Evolutionary conservation across 2,113 vertebrate genomes (phyloP).

Genomic region (Bolborhynchus lineola): DNA sequence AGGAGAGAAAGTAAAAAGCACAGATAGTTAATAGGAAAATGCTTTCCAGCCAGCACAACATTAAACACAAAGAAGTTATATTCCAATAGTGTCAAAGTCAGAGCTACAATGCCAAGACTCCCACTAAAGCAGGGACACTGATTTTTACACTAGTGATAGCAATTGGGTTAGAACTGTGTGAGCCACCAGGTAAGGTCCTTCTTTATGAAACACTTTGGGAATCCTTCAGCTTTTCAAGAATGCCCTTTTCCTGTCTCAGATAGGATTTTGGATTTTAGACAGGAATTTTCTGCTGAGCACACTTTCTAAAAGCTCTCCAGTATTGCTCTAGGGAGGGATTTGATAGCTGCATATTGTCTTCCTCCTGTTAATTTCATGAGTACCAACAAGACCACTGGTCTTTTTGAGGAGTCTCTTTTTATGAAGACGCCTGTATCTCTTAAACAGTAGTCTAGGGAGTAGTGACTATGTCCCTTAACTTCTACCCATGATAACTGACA

Average conservation of each 20-base stretch:
- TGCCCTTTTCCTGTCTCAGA: background rate
- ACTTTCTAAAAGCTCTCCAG: background rate
- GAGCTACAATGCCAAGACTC: background rate
- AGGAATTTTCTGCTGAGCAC: background rate
- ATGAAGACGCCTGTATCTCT: background rate
- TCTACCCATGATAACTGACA: background rate
- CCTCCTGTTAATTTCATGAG: background rate
- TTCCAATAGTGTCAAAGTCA: background rate
- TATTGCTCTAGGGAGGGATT: background rate
- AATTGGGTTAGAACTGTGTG: background rate
- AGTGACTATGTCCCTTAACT: background rate
- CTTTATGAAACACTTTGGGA: background rate
- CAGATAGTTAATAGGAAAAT: constrained; percentile 38
- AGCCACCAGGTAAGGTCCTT: background rate
- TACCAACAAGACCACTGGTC: no score
- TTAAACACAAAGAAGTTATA: background rate
- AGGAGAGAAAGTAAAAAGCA: constrained; percentile 51
- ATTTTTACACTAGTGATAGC: background rate
- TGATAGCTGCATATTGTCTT: background rate
- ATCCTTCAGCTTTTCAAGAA: background rate
- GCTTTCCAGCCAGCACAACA: background rate
- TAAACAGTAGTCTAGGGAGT: background rate
- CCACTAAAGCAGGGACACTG: background rate
- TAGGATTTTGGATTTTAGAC: accelerated
- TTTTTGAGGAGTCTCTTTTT: background rate